Evolutionary conservation across 2,113 vertebrate species (phyloP).

Genomic region (Sprattus sprattus): DNA sequence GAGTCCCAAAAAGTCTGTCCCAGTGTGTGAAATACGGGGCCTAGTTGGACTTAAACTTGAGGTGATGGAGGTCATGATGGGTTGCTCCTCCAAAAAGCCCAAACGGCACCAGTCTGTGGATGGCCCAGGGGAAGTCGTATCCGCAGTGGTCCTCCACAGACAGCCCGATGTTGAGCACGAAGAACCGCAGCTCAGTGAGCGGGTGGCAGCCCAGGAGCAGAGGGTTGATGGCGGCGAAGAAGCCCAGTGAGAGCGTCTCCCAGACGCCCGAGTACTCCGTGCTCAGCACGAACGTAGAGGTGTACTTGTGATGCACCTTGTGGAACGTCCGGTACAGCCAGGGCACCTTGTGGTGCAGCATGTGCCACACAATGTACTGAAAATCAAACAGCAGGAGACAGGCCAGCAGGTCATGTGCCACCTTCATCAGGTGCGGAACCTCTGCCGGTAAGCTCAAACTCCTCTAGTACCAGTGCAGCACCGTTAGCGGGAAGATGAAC

Average conservation of each 20-base stretch:
- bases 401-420: constrained; percentile 68
- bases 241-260: constrained; percentile 83
- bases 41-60: constrained; percentile 85
- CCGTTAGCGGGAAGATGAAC: constrained; percentile 78
- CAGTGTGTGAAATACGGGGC: constrained; percentile 96
- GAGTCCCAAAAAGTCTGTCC: constrained; percentile 86
- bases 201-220: constrained; percentile 80
- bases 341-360: constrained; percentile 86
- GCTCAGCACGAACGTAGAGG: constrained; percentile 82
- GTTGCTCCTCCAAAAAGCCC: constrained; percentile 84
- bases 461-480: constrained; percentile 78
- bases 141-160: constrained; percentile 95
- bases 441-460: constrained; percentile 56
- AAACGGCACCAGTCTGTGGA: constrained; percentile 83
- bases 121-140: constrained; percentile 88
- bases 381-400: constrained; percentile 91
- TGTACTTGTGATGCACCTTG: constrained; percentile 87
- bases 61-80: constrained; percentile 88
- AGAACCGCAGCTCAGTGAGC: constrained; percentile 82
- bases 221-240: constrained; percentile 77
- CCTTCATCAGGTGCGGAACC: constrained; percentile 71
- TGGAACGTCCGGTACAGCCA: constrained; percentile 92
- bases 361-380: constrained; percentile 87
- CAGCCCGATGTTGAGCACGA: constrained; percentile 85
- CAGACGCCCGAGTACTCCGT: constrained; percentile 81